These are phyloP conservation scores for Nymphalis io DNA, from an alignment of 1,140 invertebrate species.

Conservation along the genomic window DNA sequence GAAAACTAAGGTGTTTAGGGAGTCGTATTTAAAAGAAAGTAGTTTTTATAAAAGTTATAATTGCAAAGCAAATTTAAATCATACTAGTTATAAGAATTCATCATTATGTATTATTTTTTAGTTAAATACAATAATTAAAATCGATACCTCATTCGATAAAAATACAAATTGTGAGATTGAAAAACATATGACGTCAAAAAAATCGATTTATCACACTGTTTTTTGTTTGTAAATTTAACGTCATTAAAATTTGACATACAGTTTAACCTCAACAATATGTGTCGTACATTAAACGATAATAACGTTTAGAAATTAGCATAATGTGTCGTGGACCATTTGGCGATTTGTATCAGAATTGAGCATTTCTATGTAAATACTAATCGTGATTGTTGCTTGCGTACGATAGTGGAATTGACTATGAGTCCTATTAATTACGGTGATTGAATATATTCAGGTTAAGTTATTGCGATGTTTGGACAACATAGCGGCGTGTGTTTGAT, in stretches of 20 bases:
- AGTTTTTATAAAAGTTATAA: background rate
- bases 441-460: slow-evolving; percentile 40
- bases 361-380: slow-evolving; percentile 51
- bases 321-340: slow-evolving; percentile 40
- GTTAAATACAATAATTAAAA: too few relatives aligned
- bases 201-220: too few relatives aligned
- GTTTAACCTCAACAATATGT: background rate
- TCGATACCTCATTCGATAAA: too few relatives aligned
- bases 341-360: slow-evolving; percentile 46
- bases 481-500: slow-evolving; percentile 22
- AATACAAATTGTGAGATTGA: too few relatives aligned
- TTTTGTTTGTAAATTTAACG: too few relatives aligned
- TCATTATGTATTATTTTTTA: too few relatives aligned
- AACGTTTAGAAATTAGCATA: slow-evolving; percentile 44
- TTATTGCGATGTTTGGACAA: slow-evolving; percentile 26
- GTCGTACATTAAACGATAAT: slow-evolving; percentile 31
- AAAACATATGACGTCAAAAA: too few relatives aligned
- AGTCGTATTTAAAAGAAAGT: slow-evolving; percentile 17
- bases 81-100: background rate
- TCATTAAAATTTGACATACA: too few relatives aligned
- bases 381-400: slow-evolving; percentile 40
- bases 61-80: background rate
- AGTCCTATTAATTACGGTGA: slow-evolving; percentile 40
- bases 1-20: slow-evolving; percentile 24
- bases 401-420: slow-evolving; percentile 36